Evolutionary conservation across 2,113 vertebrate species (phyloP), one percentile per base, ranked within the genome.

Genomic region (Tichodroma muraria): DNA sequence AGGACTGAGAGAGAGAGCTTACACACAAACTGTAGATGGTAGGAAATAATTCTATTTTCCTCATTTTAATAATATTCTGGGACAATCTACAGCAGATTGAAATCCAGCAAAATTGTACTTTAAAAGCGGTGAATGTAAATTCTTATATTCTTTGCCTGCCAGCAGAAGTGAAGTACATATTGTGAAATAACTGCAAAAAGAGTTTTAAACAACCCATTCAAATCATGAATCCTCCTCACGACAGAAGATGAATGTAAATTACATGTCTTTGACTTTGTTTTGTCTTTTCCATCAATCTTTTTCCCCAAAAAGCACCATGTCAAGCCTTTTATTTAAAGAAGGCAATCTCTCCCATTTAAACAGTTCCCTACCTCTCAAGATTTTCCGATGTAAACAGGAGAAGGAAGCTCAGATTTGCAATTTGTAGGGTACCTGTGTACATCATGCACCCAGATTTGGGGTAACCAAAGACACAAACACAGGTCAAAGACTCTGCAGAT

Each of bases 221-320:
- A 79, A 80, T 54, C 44, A 71, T 40, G 54, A 64, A 90, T 57
- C 89, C 77, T 94, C 80, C 80, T 90, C 57, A 8, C 21, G 69
- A 90, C 77, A 88, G 70, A 81, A 79, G n/a, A 90, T 27, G 65
- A 88, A 81, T 78, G 65, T 38, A 89, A 95, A 93, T 89, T 60
- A 81, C 8, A n/a, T 15, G 69, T 49, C 69, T 92, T 68, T 66
- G 71, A 65, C 82, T 96, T 87, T 70, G 79, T 76, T 96, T 91
- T 93, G 57, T 69, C 88, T 95, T 81, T 92, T 50, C 86, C 84
- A 68, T 94, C 90, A 92, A 60, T 84, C 76, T 92, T 70, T 80
- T 45, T 14, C 37, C 63, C 44, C 56, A 11, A 56, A 83, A 94
- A 95, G 85, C 76, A 73, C 56, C 22, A 28, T n/a, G 77, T 83